These are phyloP conservation scores for Balaeniceps rex DNA, from an alignment of 2,113 vertebrate species.

Conservation along the genomic window DNA sequence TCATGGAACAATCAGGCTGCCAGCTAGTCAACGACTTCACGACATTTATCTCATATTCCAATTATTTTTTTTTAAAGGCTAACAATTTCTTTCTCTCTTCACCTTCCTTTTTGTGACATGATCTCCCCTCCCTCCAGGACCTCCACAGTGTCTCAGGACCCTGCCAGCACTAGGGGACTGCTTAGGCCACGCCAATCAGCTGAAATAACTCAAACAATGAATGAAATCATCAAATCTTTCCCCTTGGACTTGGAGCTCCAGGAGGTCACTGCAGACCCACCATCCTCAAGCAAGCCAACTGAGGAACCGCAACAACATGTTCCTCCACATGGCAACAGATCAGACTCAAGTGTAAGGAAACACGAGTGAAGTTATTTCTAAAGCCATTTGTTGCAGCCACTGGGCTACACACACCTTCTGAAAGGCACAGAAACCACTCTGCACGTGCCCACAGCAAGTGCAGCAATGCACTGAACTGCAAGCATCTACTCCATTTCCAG, in stretches of 20 bases:
- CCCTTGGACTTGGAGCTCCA: neutral
- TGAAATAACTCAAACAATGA: neutral
- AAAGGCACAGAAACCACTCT: neutral
- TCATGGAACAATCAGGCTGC: neutral
- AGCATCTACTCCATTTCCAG: neutral
- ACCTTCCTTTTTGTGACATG: neutral
- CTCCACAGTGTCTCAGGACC: rapidly evolving
- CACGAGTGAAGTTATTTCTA: rapidly evolving
- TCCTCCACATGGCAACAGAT: neutral
- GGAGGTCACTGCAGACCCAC: neutral
- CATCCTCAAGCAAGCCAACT: neutral
- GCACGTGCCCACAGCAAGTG: rapidly evolving
- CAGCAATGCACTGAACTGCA: neutral
- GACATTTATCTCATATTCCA: neutral
- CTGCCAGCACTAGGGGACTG: neutral
- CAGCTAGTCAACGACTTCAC: neutral
- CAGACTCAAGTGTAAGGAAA: neutral
- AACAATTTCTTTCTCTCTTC: neutral
- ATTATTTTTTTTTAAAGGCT: neutral
- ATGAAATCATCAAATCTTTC: neutral
- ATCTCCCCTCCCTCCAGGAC: neutral
- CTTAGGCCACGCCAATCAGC: neutral
- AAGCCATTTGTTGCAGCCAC: neutral
- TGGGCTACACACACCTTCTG: neutral
- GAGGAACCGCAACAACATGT: neutral